Base-by-base conservation (phyloP, 2,888 invertebrate genomes). In the Polyploca ridens region DNA sequence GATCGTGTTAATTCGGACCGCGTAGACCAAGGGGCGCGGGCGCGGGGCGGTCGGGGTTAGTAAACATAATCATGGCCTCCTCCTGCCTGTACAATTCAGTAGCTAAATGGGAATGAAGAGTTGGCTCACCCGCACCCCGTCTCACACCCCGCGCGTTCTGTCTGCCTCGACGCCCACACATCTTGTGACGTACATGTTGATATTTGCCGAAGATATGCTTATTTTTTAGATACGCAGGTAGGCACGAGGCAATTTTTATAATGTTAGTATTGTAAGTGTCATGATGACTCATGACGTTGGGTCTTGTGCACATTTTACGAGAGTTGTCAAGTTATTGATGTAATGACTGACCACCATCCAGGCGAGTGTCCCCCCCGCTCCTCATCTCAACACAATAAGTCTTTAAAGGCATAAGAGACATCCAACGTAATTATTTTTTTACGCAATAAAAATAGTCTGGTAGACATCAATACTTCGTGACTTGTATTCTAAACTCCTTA, bases 61-160 rank as follows among this genome's bases (percentile, higher is more conserved):
- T 92, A 92, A 92, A 92, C 90, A 91, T 90, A 90, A 91, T 91
- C 90, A 88, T 89, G 88, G 89, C 88, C 89, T 88, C 90, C 90
- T 86, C 90, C 88, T 87, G 54, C 54, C 54, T 54, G 84, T 90
- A 90, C 91, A 90, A 89, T 91, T 90, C 90, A 90, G 89, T 91
- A 89, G 90, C 91, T 91, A 91, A 91, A 91, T 90, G 87, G 90
- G 90, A 91, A 90, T 90, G 90, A 91, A 91, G 90, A 90, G 90
- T 89, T 85, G 83, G 84, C 86, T 83, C 82, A 73, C 75, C 82
- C 83, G 81, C 78, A 79, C 81, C 84, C 86, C 79, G 69, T 72
- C 85, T 78, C 85, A 82, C 82, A 82, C 83, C 83, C 84, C 82
- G 72, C 75, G 63, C 74, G 62, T 78, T 76, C 78, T 80, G 84